A percentile compares a stretch with the other conserved stretches of the same genome.
These are phyloP conservation scores for Melanaphis sacchari DNA, from an alignment of 1,140 invertebrate genomes.

Conservation along the genomic window DNA sequence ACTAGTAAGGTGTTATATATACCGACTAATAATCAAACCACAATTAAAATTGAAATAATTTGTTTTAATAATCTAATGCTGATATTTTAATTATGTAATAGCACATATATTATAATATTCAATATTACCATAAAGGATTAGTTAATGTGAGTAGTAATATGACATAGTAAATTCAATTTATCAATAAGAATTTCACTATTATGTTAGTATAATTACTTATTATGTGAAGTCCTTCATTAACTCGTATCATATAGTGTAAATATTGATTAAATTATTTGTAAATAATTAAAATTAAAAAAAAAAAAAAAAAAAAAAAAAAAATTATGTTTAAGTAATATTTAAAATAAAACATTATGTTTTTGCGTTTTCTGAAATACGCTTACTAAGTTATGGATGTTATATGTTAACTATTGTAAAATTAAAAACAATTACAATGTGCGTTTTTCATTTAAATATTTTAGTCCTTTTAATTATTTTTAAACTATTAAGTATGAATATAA, in stretches of 20 bases:
- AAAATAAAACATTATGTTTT: neutral
- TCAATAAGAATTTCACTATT: neutral
- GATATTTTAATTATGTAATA: neutral
- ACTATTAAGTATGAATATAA: neutral
- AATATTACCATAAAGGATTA: neutral
- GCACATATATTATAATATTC: neutral
- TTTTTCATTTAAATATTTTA: neutral
- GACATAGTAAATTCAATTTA: neutral
- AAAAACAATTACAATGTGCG: neutral
- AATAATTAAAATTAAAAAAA: no score
- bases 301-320: neutral
- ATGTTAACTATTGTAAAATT: neutral
- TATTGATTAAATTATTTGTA: neutral
- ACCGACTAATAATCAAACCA: neutral
- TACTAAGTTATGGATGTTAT: neutral
- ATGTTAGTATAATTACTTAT: neutral
- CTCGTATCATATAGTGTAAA: neutral
- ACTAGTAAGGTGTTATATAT: neutral
- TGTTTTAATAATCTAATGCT: neutral
- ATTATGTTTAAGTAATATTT: neutral
- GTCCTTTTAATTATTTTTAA: neutral
- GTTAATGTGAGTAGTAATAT: neutral
- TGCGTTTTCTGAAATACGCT: neutral
- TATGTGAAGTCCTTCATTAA: neutral
- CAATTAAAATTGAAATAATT: neutral